phyloP scores from a whole-genome alignment of 1,140 invertebrate species.

The Drosophila orena region DNA sequence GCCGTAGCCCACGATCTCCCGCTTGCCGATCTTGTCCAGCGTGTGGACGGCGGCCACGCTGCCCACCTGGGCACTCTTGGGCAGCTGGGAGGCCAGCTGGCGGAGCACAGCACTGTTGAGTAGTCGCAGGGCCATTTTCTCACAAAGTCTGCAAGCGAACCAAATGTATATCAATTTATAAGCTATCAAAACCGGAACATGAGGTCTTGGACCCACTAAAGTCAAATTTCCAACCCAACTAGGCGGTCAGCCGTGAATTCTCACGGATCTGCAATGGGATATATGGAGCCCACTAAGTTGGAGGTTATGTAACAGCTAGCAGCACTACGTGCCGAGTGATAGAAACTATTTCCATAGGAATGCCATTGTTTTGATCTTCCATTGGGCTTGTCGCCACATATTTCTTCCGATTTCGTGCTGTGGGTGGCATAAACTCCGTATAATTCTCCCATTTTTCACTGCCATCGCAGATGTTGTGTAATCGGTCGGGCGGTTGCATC shows the following conservation, averaged over 20 bases:
- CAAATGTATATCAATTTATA: not conserved
- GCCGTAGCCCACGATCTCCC: conserved; percentile 96
- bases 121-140: conserved; percentile 78
- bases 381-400: not conserved
- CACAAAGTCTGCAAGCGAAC: not conserved
- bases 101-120: conserved; percentile 68
- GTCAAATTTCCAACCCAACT: too few relatives aligned
- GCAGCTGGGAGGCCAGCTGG: conserved; percentile 68
- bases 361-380: not conserved
- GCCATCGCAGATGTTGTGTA: conserved; percentile 65
- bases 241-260: conserved; percentile 64
- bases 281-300: conserved; percentile 3
- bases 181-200: too few relatives aligned
- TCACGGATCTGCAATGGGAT: conserved; percentile 21
- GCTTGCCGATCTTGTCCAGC: conserved; percentile 89
- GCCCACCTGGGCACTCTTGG: conserved; percentile 60
- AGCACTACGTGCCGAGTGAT: conserved; percentile 2
- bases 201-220: too few relatives aligned
- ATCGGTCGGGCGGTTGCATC: conserved; percentile 22
- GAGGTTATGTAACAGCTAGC: conserved; percentile 34
- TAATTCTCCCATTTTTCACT: conserved; percentile 59
- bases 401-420: conserved; percentile 18
- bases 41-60: conserved; percentile 77
- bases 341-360: conserved; percentile 17
- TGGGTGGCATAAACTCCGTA: conserved; percentile 8